Percentiles rank a stretch among this genome's conserved stretches.
Conservation (phyloP, 2,797 vertebrate species). For the Rhinatrema bivittatum region DNA sequence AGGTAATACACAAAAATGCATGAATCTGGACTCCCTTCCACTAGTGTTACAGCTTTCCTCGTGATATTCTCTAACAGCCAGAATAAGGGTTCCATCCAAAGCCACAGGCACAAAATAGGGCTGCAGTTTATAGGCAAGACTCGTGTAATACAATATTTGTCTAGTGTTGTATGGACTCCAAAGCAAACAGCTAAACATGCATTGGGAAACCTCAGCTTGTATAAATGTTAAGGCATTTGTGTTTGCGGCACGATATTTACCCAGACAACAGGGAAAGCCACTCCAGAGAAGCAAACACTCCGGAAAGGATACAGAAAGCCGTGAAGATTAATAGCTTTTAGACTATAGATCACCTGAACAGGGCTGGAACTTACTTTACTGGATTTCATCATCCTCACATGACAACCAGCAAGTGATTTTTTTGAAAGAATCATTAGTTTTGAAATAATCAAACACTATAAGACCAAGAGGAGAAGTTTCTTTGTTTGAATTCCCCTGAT, state of each 20-base stretch:
- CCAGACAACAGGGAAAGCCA: constrained; percentile 37
- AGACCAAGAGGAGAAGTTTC: too few species aligned
- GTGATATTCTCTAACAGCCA: too few species aligned
- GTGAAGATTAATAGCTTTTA: constrained; percentile 13
- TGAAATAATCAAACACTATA: too few species aligned
- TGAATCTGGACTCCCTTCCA: too few species aligned
- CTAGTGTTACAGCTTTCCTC: too few species aligned
- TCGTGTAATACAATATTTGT: constrained; percentile 13
- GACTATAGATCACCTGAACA: constrained; percentile 8
- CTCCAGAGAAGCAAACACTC: constrained; percentile 27
- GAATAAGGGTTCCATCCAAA: background rate
- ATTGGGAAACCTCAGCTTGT: constrained; percentile 22
- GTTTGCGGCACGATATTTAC: constrained; percentile 39
- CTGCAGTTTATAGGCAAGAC: constrained; percentile 18
- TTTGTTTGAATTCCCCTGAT: too few species aligned
- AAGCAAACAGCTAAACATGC: constrained; percentile 32
- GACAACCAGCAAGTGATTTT: background rate
- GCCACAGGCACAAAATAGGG: constrained; percentile 6
- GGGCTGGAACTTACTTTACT: background rate
- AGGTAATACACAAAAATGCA: too few species aligned
- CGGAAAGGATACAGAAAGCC: constrained; percentile 21
- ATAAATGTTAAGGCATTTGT: constrained; percentile 30
- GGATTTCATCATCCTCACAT: accelerated
- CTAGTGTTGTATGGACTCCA: constrained; percentile 23
- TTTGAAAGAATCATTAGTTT: too few species aligned